A percentile compares a stretch with the other conserved stretches of the same genome.
Conservation (phyloP, 2,113 vertebrate species). For the Mustela nigripes region DNA sequence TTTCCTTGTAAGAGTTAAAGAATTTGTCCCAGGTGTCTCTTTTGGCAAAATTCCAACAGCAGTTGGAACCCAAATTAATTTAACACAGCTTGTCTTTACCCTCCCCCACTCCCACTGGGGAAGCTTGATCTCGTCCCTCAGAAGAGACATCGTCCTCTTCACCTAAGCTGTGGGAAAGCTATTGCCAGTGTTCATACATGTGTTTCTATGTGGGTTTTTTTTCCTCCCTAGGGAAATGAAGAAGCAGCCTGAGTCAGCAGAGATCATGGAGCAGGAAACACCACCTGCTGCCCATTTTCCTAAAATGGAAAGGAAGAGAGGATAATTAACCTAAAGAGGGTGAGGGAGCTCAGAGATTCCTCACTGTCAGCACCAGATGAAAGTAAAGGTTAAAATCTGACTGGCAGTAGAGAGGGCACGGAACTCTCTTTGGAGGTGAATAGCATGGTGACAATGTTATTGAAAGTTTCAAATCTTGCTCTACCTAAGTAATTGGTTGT, state of each 20-base stretch:
- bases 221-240: neutral
- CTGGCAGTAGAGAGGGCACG: neutral
- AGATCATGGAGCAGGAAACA: conserved; percentile 22
- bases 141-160: neutral
- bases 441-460: neutral
- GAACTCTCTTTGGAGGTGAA: neutral
- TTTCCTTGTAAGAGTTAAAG: neutral
- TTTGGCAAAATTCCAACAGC: neutral
- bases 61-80: neutral
- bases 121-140: neutral
- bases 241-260: conserved; percentile 70
- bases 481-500: neutral
- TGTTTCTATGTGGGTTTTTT: neutral
- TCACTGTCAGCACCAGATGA: conserved; percentile 48
- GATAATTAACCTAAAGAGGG: neutral
- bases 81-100: neutral
- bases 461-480: neutral
- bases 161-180: neutral
- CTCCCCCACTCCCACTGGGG: neutral
- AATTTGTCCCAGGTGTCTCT: neutral
- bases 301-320: conserved; percentile 84
- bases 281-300: conserved; percentile 85
- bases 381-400: conserved; percentile 19
- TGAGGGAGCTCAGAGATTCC: conserved; percentile 26
- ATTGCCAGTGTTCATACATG: neutral